A percentile compares a stretch with the other conserved stretches of the same genome.
Evolutionary conservation across 2,113 vertebrate genomes (phyloP).

Genomic region (cat (Felis catus)): F.catus_Fca126_mat1.0 CM031415.1:183482501-183483000

Average conservation of each 20-base stretch:
- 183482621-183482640: background rate
- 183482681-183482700: background rate
- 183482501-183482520: too few relatives aligned
- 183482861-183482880: constrained; percentile 7
- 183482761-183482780: background rate
- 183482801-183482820: background rate
- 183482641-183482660: background rate
- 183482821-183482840: constrained; percentile 1
- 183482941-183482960: background rate
- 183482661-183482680: background rate
- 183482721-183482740: background rate
- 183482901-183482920: background rate
- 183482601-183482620: background rate
- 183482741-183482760: background rate
- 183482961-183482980: background rate
- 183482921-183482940: background rate
- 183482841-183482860: background rate
- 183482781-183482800: background rate
- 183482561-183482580: too few relatives aligned
- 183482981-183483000: background rate
- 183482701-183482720: background rate
- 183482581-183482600: too few relatives aligned
- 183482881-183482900: background rate
- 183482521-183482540: too few relatives aligned
- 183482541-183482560: too few relatives aligned